phyloP scores from a whole-genome alignment of 2,113 vertebrate genomes.

The Malurus alboscapulatus region DNA sequence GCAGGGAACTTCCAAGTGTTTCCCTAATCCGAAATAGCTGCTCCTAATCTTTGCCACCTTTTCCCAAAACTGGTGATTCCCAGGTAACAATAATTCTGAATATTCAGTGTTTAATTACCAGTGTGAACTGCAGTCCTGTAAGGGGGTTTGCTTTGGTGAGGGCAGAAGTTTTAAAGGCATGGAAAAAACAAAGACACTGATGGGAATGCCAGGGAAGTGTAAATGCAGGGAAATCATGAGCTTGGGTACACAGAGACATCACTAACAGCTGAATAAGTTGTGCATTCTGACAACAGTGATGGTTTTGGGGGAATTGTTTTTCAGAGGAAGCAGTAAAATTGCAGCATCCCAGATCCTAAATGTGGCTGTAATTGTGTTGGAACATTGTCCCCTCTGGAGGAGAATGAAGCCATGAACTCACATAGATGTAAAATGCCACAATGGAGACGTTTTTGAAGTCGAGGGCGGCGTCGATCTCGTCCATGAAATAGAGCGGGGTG shows the following conservation, averaged over 20 bases:
- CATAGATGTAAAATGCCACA: conserved; percentile 95
- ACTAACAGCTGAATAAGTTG: background rate
- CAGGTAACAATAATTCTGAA: background rate
- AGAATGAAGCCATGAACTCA: conserved; percentile 66
- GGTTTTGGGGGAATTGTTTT: background rate
- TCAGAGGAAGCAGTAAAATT: background rate
- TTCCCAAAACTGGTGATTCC: background rate
- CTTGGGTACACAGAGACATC: accelerated
- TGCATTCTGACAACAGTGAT: accelerated
- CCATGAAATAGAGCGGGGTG: conserved; percentile 97
- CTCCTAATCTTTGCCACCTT: background rate
- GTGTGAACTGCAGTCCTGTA: accelerated
- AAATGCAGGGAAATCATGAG: background rate
- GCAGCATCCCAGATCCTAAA: background rate
- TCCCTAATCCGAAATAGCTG: background rate
- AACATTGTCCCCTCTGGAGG: background rate
- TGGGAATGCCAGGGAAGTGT: background rate
- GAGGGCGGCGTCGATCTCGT: conserved; percentile 96
- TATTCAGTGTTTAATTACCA: background rate
- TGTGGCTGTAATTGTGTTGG: background rate
- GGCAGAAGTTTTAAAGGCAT: background rate
- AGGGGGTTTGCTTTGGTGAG: background rate
- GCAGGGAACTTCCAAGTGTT: background rate
- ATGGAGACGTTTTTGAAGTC: conserved; percentile 99
- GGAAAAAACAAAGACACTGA: background rate